These are phyloP conservation scores for Lamellibrachia columna DNA, from an alignment of 2,888 invertebrate genomes.

Conservation along the genomic window DNA sequence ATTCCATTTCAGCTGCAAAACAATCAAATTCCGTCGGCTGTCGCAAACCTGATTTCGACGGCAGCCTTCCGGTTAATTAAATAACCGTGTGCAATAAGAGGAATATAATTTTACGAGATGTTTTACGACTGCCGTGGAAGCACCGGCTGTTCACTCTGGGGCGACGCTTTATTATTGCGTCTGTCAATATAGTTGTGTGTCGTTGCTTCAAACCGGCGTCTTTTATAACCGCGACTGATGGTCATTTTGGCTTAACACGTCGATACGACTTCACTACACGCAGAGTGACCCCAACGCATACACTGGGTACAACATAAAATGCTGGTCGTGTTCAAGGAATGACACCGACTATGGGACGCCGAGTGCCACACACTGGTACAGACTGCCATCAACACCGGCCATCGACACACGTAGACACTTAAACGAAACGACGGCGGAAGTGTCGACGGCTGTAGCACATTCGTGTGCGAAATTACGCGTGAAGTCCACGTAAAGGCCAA, in stretches of 20 bases:
- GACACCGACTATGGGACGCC: neutral
- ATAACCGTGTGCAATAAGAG: neutral
- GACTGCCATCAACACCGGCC: neutral
- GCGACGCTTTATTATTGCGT: neutral
- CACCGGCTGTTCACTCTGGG: neutral
- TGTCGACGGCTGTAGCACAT: neutral
- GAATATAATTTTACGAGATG: conserved; percentile 8
- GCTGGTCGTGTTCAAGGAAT: neutral
- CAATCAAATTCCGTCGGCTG: neutral
- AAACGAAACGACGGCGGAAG: neutral
- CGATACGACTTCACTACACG: neutral
- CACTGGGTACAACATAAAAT: neutral
- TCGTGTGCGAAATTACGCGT: neutral
- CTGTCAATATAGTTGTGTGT: neutral
- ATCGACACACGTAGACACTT: neutral
- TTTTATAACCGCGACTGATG: neutral
- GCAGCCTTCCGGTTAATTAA: conserved; percentile 12
- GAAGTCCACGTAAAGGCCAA: neutral
- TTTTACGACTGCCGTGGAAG: neutral
- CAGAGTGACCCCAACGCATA: neutral
- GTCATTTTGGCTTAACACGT: neutral
- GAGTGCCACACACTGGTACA: neutral
- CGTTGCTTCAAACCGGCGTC: neutral
- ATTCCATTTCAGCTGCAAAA: neutral
- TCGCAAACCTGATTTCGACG: neutral